phyloP scores from a whole-genome alignment of 2,888 invertebrate species.

The Xylota segnis region DNA sequence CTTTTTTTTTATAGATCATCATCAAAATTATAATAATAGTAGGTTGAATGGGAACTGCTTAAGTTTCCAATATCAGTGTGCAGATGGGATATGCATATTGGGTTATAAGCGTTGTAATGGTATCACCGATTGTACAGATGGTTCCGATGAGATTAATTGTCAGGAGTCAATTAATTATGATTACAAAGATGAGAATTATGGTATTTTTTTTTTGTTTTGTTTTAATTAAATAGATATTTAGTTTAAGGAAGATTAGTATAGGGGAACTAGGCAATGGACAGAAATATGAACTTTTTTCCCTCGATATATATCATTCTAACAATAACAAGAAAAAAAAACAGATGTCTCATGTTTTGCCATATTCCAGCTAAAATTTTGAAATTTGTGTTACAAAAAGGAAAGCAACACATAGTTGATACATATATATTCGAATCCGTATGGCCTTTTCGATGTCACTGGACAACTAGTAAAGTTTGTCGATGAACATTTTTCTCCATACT shows the following conservation, averaged over 20 bases:
- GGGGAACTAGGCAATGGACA: not conserved
- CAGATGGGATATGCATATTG: slow-evolving; percentile 88
- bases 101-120: slow-evolving; percentile 87
- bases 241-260: not conserved
- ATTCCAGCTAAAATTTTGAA: not conserved
- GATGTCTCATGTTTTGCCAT: not conserved
- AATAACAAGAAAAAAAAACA: not conserved
- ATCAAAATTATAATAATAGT: slow-evolving; percentile 82
- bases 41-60: slow-evolving; percentile 81
- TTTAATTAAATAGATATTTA: slow-evolving; percentile 4
- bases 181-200: slow-evolving; percentile 81
- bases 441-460: too few species aligned
- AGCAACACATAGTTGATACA: too few species aligned
- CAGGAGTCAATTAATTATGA: slow-evolving; percentile 81
- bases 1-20: slow-evolving; percentile 79
- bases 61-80: slow-evolving; percentile 87
- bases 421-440: too few species aligned
- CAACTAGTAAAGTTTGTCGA: too few species aligned
- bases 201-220: slow-evolving; percentile 77
- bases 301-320: not conserved
- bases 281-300: not conserved
- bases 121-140: slow-evolving; percentile 86
- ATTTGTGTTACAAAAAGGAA: not conserved
- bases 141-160: slow-evolving; percentile 88
- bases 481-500: too few species aligned